Evolutionary conservation across 2,113 vertebrate species (phyloP).

Genomic region (Gopherus flavomarginatus): DNA sequence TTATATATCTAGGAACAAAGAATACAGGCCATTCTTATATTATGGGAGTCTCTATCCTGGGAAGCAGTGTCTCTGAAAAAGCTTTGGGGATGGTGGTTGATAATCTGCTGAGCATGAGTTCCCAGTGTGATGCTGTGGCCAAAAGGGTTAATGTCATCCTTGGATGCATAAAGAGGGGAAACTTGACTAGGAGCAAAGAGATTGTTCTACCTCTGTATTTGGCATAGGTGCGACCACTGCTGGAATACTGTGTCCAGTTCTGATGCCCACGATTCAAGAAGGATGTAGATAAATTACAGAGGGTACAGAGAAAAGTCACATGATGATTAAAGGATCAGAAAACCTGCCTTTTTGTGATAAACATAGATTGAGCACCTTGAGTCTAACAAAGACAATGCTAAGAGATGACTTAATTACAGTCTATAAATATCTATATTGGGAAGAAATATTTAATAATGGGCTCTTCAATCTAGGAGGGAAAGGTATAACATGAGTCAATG

Average conservation of each 20-base stretch:
- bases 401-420: background rate
- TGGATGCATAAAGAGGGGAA: background rate
- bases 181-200: background rate
- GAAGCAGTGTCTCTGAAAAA: background rate
- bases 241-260: background rate
- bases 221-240: background rate
- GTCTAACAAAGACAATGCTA: background rate
- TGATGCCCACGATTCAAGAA: background rate
- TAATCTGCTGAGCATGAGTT: background rate
- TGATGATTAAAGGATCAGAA: background rate
- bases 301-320: background rate
- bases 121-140: background rate
- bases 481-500: background rate
- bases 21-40: background rate
- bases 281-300: background rate
- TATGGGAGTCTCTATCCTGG: background rate
- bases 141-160: background rate
- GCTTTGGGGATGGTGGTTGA: background rate
- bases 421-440: background rate
- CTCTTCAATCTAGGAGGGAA: background rate
- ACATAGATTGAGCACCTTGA: background rate
- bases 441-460: background rate
- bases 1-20: background rate
- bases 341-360: background rate
- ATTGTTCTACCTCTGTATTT: background rate